These are phyloP conservation scores for Myripristis murdjan DNA, from an alignment of 2,797 vertebrate species.

Conservation along the genomic window DNA sequence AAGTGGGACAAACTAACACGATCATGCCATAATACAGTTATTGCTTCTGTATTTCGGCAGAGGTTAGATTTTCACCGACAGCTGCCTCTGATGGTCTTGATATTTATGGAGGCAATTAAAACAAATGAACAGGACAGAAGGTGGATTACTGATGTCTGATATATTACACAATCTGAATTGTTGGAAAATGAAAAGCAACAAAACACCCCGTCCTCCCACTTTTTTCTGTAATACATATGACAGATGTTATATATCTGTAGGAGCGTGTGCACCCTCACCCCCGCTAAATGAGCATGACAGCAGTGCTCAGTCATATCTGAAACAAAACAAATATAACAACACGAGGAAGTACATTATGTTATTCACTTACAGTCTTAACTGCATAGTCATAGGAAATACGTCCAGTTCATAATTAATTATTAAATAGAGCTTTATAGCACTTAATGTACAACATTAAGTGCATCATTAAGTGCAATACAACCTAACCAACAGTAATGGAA, in stretches of 20 bases:
- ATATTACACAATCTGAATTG: constrained; percentile 5
- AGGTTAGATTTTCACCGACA: constrained; percentile 14
- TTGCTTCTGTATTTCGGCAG: too few relatives aligned
- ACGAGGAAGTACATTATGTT: constrained; percentile 36
- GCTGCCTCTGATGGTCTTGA: constrained; percentile 6
- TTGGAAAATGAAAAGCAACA: constrained; percentile 16
- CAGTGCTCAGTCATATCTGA: constrained; percentile 2
- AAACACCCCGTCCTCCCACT: background rate
- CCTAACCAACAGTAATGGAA: constrained; percentile 37
- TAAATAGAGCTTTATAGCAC: constrained; percentile 52
- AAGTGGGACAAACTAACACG: too few relatives aligned
- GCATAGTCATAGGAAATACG: constrained; percentile 38
- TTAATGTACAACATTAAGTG: constrained; percentile 49
- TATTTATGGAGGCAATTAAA: constrained; percentile 13
- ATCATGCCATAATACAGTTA: too few relatives aligned
- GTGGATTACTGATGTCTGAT: constrained; percentile 8
- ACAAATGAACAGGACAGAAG: background rate
- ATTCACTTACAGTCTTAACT: constrained; percentile 45
- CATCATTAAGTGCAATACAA: constrained; percentile 42
- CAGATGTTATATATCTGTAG: too few relatives aligned
- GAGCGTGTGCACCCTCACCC: too few relatives aligned
- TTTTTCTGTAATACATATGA: too few relatives aligned
- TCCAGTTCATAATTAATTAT: constrained; percentile 59
- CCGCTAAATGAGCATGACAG: constrained; percentile 13
- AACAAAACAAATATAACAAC: constrained; percentile 43